Evolutionary conservation across 2,888 invertebrate genomes (phyloP), one percentile per base, ranked within the genome.

Genomic region (Lysandra bellargus): DNA sequence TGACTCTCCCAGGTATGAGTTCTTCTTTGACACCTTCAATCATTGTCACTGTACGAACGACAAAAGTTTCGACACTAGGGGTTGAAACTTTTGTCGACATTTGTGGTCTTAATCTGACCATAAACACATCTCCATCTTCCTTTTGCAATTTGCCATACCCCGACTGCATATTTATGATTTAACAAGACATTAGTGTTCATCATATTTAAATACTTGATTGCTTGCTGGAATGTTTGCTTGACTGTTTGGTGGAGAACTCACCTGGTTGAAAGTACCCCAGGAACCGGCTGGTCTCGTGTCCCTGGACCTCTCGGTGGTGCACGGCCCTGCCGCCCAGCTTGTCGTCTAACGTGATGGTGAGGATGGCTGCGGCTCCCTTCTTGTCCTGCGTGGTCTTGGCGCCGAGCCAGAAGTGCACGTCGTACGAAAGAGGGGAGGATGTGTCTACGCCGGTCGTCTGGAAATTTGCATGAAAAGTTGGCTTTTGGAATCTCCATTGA

Each of bases 341-440:
- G 85, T 98, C 98, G 85, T 98, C 98, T 80, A 98, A 92, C 84
- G 98, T 97, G 0, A 98, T 97, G 0, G 98, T 96, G 84, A 96
- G 91, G 80, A 97, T 97, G 1, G 97, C 97, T 0, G 97, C 97
- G 0, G 97, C 95, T 0, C 97, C 97, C 82, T 96, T 95, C 92
- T 97, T 97, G 89, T 97, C 97, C 88, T 97, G 97, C 0, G 96
- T 96, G 0, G 97, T 97, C 84, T 97, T 96, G 77, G 95, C 95
- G 40, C 98, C 98, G n/a, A 98, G 93, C 98, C 98, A 98, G 92
- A 97, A 98, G 89, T 98, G 98, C 2, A 98, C 96, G 87, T 98
- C 97, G 96, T 97, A 97, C 9, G 94, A 90, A 1, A 96, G 91
- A 0, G 95, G 91, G 0, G 95, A 88, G 1, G 96, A 95, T 81